Conservation (phyloP, 2,797 vertebrate genomes). For the Rhinatrema bivittatum region DNA sequence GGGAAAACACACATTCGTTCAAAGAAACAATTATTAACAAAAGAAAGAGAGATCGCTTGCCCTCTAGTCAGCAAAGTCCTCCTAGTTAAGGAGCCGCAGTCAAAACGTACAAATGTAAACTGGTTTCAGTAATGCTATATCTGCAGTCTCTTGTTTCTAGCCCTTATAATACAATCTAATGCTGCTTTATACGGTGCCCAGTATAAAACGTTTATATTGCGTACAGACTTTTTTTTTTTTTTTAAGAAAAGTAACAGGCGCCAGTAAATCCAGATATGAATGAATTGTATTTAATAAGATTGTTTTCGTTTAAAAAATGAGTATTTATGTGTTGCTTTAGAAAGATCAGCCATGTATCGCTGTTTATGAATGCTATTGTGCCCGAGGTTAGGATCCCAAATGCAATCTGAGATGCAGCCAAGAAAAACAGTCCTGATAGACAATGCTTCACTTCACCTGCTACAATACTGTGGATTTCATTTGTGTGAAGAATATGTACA, state of each 20-base stretch:
- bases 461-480: slow-evolving; percentile 87
- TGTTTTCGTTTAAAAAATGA: slow-evolving; percentile 87
- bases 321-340: slow-evolving; percentile 79
- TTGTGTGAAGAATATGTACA: slow-evolving; percentile 95
- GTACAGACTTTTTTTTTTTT: no score
- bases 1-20: no score
- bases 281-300: slow-evolving; percentile 89
- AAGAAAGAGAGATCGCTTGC: no score
- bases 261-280: slow-evolving; percentile 77
- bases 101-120: no score
- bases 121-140: no score
- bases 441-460: slow-evolving; percentile 98
- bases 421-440: slow-evolving; percentile 97
- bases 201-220: slow-evolving; percentile 52
- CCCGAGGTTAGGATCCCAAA: slow-evolving; percentile 95
- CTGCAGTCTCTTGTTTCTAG: no score
- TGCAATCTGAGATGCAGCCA: slow-evolving; percentile 98
- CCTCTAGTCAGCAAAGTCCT: no score
- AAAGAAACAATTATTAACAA: no score
- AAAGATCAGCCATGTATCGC: slow-evolving; percentile 83
- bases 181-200: slow-evolving; percentile 44
- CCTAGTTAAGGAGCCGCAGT: no score
- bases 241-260: slow-evolving; percentile 61
- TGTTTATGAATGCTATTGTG: slow-evolving; percentile 93
- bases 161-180: no score